These are phyloP conservation scores for Fragum whitleyi DNA, from an alignment of 2,888 invertebrate genomes.

Conservation along the genomic window DNA sequence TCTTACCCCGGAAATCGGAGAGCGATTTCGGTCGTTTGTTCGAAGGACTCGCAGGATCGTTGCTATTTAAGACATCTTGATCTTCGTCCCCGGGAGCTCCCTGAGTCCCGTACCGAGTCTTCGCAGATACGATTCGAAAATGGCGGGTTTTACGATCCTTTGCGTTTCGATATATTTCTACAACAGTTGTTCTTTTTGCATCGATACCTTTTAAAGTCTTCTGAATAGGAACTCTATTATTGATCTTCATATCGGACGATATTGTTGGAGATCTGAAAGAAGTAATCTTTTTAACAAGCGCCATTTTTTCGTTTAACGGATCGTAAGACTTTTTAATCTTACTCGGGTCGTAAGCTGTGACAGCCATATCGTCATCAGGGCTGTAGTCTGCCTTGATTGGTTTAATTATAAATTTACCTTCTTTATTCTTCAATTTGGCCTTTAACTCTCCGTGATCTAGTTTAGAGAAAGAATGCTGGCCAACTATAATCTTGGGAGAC, in stretches of 20 bases:
- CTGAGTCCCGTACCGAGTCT: background rate
- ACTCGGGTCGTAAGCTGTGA: conserved; percentile 50
- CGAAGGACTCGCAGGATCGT: background rate
- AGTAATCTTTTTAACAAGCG: conserved; percentile 71
- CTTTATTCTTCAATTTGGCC: conserved; percentile 69
- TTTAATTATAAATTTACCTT: conserved; percentile 69
- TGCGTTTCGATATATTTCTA: conserved; percentile 73
- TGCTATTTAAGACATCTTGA: background rate
- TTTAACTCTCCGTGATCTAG: conserved; percentile 65
- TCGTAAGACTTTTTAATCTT: conserved; percentile 44
- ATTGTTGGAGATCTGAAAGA: conserved; percentile 69
- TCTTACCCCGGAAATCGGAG: background rate
- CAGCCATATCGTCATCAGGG: conserved; percentile 46
- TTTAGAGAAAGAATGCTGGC: conserved; percentile 69
- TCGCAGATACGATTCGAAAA: conserved; percentile 66
- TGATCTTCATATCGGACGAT: conserved; percentile 75
- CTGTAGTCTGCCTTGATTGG: conserved; percentile 53
- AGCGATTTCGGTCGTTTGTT: background rate
- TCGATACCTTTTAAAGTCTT: conserved; percentile 71
- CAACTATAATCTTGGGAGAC: conserved; percentile 65
- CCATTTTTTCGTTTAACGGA: conserved; percentile 71
- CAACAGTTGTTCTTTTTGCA: conserved; percentile 72
- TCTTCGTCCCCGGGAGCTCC: conserved; percentile 11
- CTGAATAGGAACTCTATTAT: conserved; percentile 75
- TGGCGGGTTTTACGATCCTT: conserved; percentile 70